phyloP scores from a whole-genome alignment of 23 tunicate species.

The Clavelina lepadiformis region DNA sequence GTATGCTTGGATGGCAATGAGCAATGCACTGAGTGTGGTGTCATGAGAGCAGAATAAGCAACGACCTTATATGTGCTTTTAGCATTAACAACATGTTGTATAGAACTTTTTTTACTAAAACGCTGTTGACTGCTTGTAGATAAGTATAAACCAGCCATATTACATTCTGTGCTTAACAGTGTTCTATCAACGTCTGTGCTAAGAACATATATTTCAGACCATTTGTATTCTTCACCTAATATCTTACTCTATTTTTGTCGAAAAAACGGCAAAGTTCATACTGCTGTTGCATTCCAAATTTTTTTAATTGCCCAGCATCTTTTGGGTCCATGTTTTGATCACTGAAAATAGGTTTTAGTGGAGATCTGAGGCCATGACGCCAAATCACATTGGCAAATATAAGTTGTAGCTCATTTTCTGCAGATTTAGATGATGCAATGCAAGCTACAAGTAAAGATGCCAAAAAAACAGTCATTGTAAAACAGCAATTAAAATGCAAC shows the following conservation, averaged over 20 bases:
- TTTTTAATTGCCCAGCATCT: constrained; percentile 83
- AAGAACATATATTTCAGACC: constrained; percentile 68
- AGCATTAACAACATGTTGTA: constrained; percentile 70
- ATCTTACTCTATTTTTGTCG: constrained; percentile 34
- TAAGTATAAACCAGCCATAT: constrained; percentile 76
- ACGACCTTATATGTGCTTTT: constrained; percentile 14
- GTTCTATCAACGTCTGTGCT: constrained; percentile 97
- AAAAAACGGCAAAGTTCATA: constrained; percentile 68
- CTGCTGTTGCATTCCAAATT: constrained; percentile 72
- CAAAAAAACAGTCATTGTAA: too few relatives aligned
- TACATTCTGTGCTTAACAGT: constrained; percentile 76
- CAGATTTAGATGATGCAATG: too few relatives aligned
- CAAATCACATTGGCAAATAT: too few relatives aligned
- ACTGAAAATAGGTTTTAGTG: constrained; percentile 36
- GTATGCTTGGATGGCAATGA: constrained; percentile 35
- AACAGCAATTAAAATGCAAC: too few relatives aligned
- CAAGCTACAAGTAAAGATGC: too few relatives aligned
- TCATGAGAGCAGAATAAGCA: constrained; percentile 97
- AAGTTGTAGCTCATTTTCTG: too few relatives aligned
- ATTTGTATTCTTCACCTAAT: constrained; percentile 8
- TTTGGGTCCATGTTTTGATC: constrained; percentile 55
- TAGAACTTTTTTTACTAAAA: constrained; percentile 50
- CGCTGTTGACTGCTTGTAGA: constrained; percentile 37
- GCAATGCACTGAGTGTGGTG: constrained; percentile 68
- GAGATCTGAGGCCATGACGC: constrained; percentile 95